A percentile compares a stretch with the other conserved stretches of the same genome.
Conservation (phyloP, 2,888 invertebrate species). For the Cantharis rustica region DNA sequence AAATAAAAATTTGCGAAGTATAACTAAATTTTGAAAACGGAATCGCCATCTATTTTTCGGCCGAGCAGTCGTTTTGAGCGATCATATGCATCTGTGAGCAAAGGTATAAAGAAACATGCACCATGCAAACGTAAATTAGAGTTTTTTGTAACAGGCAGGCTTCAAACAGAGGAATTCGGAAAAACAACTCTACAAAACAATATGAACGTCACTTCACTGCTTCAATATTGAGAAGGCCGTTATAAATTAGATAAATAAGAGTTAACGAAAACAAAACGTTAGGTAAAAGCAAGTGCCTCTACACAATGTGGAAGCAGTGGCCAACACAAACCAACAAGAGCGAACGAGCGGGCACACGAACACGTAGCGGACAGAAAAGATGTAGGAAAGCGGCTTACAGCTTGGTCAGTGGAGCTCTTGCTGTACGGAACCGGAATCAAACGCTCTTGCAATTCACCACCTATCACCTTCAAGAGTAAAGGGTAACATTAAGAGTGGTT, state of each 20-base stretch:
- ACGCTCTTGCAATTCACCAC: slow-evolving; percentile 99
- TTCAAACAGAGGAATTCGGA: slow-evolving; percentile 40
- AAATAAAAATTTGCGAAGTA: neutral
- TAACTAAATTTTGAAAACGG: slow-evolving; percentile 16
- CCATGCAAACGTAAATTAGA: slow-evolving; percentile 45
- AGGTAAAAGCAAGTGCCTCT: slow-evolving; percentile 35
- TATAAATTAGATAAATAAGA: slow-evolving; percentile 30
- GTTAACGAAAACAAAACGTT: slow-evolving; percentile 24
- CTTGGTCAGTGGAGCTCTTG: slow-evolving; percentile 99
- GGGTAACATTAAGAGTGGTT: slow-evolving; percentile 78
- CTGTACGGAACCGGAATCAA: slow-evolving; percentile 99
- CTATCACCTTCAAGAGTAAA: slow-evolving; percentile 99
- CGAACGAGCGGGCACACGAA: slow-evolving; percentile 54
- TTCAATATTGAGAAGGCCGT: slow-evolving; percentile 31
- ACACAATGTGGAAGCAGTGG: slow-evolving; percentile 51
- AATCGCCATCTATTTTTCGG: slow-evolving; percentile 43
- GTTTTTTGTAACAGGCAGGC: slow-evolving; percentile 19
- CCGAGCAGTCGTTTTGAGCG: slow-evolving; percentile 57
- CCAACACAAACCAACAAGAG: slow-evolving; percentile 56
- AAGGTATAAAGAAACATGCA: slow-evolving; percentile 52
- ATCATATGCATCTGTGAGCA: slow-evolving; percentile 57
- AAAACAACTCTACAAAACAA: slow-evolving; percentile 33
- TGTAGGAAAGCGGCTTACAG: slow-evolving; percentile 89
- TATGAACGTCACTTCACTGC: slow-evolving; percentile 29
- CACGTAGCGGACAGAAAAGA: slow-evolving; percentile 59